Conservation (phyloP, 2,113 vertebrate species). For the Vulpes ferrilata region DNA sequence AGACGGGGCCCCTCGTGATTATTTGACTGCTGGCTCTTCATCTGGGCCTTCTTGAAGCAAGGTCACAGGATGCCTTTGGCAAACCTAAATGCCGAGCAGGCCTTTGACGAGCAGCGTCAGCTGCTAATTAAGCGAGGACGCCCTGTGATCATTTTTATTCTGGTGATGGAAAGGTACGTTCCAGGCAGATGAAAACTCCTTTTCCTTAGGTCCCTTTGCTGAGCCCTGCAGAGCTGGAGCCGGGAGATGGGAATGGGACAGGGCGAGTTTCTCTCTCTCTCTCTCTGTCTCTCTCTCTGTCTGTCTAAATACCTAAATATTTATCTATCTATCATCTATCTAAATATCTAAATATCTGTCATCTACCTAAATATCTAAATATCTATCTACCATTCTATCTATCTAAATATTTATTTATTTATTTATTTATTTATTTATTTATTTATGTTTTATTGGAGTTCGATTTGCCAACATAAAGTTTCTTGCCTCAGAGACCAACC, state of each 20-base stretch:
- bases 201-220: neutral
- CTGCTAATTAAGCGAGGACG: constrained; percentile 34
- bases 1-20: neutral
- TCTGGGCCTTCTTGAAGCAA: neutral
- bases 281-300: no score
- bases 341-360: no score
- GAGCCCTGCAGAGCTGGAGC: neutral
- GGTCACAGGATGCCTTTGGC: constrained; percentile 4
- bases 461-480: no score
- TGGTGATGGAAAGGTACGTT: neutral
- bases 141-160: constrained; percentile 49
- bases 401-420: no score
- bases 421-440: no score
- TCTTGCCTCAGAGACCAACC: neutral
- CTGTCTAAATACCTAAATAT: no score
- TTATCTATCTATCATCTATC: no score
- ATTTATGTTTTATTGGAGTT: no score
- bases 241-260: neutral
- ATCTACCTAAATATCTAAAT: no score
- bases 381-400: no score
- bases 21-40: constrained; percentile 61
- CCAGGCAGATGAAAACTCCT: neutral
- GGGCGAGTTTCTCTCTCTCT: neutral
- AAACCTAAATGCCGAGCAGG: neutral
- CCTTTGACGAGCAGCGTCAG: neutral